These are phyloP conservation scores for Octopus bimaculoides DNA, from an alignment of 1,140 invertebrate species.

Conservation along the genomic window DNA sequence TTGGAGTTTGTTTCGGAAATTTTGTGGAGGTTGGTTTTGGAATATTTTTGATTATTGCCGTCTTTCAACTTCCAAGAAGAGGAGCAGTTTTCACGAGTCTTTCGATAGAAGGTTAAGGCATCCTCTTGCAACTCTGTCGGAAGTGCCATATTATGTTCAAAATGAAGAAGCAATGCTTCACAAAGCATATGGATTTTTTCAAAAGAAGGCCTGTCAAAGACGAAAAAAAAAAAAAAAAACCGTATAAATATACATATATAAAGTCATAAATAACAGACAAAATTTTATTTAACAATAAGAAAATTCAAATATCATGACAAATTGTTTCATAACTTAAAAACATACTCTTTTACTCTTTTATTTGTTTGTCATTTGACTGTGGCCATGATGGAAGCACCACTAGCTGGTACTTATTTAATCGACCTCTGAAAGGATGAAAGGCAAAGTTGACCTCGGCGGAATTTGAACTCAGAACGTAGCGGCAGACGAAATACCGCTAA, in stretches of 20 bases:
- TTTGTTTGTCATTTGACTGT: no score
- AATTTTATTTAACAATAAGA: no score
- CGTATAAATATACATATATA: neutral
- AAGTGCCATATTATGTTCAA: constrained; percentile 39
- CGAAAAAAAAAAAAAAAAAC: constrained; percentile 20
- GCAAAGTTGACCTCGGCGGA: no score
- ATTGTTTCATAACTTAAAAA: no score
- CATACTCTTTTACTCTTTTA: no score
- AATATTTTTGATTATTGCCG: neutral
- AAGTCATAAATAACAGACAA: no score
- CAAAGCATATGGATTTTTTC: constrained; percentile 38
- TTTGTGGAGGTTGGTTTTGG: neutral
- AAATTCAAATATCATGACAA: no score
- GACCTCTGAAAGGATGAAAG: no score
- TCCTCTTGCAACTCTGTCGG: constrained; percentile 41
- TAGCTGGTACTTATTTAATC: no score
- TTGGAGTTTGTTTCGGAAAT: constrained; percentile 4
- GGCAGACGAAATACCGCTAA: no score
- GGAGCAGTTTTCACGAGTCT: constrained; percentile 17
- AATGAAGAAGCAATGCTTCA: constrained; percentile 40
- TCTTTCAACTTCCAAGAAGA: neutral
- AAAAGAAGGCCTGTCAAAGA: constrained; percentile 39
- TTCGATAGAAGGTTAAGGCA: constrained; percentile 39
- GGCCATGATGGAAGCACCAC: no score
- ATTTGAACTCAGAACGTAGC: no score